Conservation (phyloP, 2,113 vertebrate genomes). For the Motacilla alba region DNA sequence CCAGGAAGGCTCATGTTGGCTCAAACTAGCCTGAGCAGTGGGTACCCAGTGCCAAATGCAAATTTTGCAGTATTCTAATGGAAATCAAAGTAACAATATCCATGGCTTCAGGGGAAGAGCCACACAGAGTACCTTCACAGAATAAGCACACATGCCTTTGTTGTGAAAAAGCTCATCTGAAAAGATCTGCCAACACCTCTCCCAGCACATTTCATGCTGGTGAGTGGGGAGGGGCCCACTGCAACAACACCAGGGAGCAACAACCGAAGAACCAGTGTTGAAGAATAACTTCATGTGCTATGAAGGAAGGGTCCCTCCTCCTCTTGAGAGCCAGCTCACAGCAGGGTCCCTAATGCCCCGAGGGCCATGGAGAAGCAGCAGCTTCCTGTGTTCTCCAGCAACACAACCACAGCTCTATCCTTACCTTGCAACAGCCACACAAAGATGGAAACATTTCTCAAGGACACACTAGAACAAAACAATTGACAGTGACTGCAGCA, state of each 20-base stretch:
- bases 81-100: slow-evolving; percentile 37
- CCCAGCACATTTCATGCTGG: background rate
- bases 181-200: slow-evolving; percentile 5
- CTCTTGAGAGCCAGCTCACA: background rate
- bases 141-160: background rate
- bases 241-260: background rate
- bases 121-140: slow-evolving; percentile 3
- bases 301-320: background rate
- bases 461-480: slow-evolving; percentile 40
- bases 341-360: background rate
- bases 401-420: background rate
- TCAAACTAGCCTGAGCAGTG: background rate
- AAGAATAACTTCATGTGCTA: background rate
- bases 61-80: slow-evolving; percentile 12
- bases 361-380: background rate
- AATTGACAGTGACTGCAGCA: background rate
- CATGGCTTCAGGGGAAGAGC: background rate
- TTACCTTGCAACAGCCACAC: background rate
- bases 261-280: background rate
- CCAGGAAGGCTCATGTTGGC: background rate
- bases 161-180: background rate
- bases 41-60: background rate
- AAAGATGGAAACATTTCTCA: slow-evolving; percentile 16
- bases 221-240: background rate
- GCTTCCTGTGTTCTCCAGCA: background rate